Evolutionary conservation across 1,140 invertebrate genomes (phyloP).

Genomic region (Nasonia giraulti): DNA sequence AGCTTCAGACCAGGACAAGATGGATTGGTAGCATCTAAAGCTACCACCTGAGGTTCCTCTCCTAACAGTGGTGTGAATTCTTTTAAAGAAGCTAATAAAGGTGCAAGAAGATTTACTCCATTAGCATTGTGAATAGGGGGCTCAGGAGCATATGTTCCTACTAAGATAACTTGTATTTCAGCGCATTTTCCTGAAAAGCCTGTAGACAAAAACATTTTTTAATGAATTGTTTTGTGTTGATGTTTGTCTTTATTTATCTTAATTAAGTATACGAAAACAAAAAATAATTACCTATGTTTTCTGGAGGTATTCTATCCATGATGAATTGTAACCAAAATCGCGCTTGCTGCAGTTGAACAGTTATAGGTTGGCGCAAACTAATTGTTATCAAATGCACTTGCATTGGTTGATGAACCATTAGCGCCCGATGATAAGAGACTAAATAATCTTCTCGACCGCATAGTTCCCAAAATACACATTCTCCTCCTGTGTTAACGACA

Average conservation of each 20-base stretch:
- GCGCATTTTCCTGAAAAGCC: conserved; percentile 70
- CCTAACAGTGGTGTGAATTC: conserved; percentile 70
- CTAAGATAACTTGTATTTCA: conserved; percentile 71
- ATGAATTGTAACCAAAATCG: conserved; percentile 89
- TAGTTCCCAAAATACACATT: conserved; percentile 84
- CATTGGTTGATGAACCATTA: conserved; percentile 79
- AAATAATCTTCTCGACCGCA: conserved; percentile 88
- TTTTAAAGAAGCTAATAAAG: conserved; percentile 68
- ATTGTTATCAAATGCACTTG: conserved; percentile 83
- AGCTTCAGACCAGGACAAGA: conserved; percentile 72
- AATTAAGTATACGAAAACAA: too few relatives aligned
- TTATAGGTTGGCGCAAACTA: conserved; percentile 82
- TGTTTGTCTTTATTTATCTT: not conserved
- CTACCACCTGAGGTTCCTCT: conserved; percentile 69
- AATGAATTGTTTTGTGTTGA: not conserved
- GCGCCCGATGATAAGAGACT: conserved; percentile 85
- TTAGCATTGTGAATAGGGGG: conserved; percentile 67
- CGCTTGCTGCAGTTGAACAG: conserved; percentile 83
- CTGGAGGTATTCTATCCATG: conserved; percentile 81
- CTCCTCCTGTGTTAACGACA: conserved; percentile 62
- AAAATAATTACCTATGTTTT: conserved; percentile 79
- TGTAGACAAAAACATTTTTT: conserved; percentile 45
- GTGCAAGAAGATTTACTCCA: conserved; percentile 65
- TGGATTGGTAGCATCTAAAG: conserved; percentile 71
- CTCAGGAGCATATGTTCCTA: conserved; percentile 72